Base-by-base conservation (phyloP, 2,888 invertebrate species). In the Rapana venosa region DNA sequence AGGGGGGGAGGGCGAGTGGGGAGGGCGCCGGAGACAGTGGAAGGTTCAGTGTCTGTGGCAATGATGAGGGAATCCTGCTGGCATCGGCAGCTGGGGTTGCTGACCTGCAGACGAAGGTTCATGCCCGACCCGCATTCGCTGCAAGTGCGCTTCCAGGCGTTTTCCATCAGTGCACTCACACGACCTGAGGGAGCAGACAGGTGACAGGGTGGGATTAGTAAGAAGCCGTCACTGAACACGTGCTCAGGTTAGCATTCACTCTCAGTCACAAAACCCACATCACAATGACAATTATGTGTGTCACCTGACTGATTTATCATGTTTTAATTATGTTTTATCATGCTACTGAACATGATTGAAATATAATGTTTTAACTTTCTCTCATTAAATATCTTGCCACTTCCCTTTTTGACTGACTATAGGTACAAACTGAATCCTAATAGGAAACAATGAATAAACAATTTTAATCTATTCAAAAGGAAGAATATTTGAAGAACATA, bases 81-180 rank as follows among this genome's bases (percentile, higher is more conserved):
- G 92, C 94, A 95, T 89, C 93, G 93, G 92, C 95, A 95, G 92
- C 93, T 92, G 81, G 94, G 93, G 91, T 94, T 93, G 91, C 90
- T 91, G 91, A 93, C 92, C 91, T 94, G 93, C 85, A 94, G 93
- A 83, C 93, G 94, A 88, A 95, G 92, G 92, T 94, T 94, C 93
- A 93, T 94, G 89, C 94, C 94, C 87, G 93, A 93, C 47, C 95
- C 95, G 92, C 95, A 95, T 91, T 93, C 93, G 74, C 90, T 91
- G 92, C 94, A 95, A 70, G 94, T 93, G 88, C 94, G 92, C 85
- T 92, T 92, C 94, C 94, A 94, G 47, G 92, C 91, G 90, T 91
- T 92, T 90, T 93, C 93, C 20, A 92, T 93, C 92, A 93, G 92
- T 90, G 92, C 92, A 90, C 91, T 93, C 88, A 93, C 87, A 47